phyloP scores from a whole-genome alignment of 2,797 vertebrate species.

The Anomalospiza imberbis region DNA sequence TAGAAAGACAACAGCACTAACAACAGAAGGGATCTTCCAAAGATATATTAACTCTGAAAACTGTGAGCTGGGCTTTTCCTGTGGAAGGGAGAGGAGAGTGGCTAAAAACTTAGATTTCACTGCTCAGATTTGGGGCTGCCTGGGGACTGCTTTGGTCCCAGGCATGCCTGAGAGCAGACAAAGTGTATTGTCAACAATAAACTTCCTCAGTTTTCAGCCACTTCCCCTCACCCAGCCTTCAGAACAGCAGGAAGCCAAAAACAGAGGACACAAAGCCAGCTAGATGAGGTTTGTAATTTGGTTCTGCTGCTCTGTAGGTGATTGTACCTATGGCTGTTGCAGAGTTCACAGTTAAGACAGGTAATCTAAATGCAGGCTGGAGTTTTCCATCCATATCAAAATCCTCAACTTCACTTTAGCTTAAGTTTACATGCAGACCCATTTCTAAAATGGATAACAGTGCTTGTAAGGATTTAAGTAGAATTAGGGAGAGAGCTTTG shows the following conservation, averaged over 20 bases:
- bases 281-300: not conserved
- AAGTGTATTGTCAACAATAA: slow-evolving; percentile 8
- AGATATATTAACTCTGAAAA: not conserved
- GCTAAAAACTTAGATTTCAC: not conserved
- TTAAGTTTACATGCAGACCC: not conserved
- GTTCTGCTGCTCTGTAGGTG: not conserved
- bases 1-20: not conserved
- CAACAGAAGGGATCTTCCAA: not conserved
- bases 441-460: not conserved
- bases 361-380: not conserved
- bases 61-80: not conserved
- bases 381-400: not conserved
- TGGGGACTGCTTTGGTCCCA: not conserved
- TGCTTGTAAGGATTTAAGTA: not conserved
- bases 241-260: not conserved
- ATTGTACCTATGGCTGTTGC: not conserved
- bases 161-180: not conserved
- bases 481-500: not conserved
- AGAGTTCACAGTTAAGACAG: not conserved
- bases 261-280: not conserved
- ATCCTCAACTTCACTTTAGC: not conserved
- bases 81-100: not conserved
- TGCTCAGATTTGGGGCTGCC: not conserved
- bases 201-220: slow-evolving; percentile 29
- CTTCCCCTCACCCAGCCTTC: slow-evolving; percentile 4